Percentiles rank a stretch among this genome's conserved stretches.
These are phyloP conservation scores for Oreotrochilus melanogaster DNA, from an alignment of 2,113 vertebrate genomes.

Conservation along the genomic window DNA sequence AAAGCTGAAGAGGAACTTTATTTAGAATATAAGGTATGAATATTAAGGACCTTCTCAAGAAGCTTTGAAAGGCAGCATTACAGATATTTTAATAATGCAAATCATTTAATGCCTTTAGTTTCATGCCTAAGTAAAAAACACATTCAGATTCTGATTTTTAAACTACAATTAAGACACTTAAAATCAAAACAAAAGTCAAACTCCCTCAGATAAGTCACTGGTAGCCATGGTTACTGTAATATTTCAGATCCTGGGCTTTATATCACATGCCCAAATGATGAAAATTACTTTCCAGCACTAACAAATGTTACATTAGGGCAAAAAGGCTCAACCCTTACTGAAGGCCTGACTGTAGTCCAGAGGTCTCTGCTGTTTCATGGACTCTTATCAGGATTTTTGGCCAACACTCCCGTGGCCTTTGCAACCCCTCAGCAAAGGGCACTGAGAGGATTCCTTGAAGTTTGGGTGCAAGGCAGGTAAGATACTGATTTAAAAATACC, in stretches of 20 bases:
- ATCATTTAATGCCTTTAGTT: constrained; percentile 66
- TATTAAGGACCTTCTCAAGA: constrained; percentile 32
- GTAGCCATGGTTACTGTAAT: constrained; percentile 73
- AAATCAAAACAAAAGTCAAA: constrained; percentile 72
- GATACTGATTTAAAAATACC: background rate
- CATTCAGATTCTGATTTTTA: constrained; percentile 60
- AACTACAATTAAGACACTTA: constrained; percentile 70
- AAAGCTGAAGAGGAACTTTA: constrained; percentile 22
- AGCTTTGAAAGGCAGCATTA: constrained; percentile 40
- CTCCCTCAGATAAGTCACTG: constrained; percentile 68
- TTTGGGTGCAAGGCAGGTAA: background rate
- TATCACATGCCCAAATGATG: constrained; percentile 54
- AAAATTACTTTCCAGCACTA: constrained; percentile 51
- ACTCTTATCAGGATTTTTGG: background rate
- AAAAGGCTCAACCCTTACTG: background rate
- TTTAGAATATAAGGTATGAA: background rate
- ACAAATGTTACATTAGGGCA: background rate
- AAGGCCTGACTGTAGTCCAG: background rate
- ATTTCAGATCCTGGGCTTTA: constrained; percentile 56
- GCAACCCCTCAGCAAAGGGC: background rate
- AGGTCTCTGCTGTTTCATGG: background rate
- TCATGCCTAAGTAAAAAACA: constrained; percentile 35
- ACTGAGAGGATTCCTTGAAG: background rate
- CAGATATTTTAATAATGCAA: constrained; percentile 58
- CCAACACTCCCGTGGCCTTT: background rate